Conservation (phyloP, 2,113 vertebrate species). For the Ondatra zibethicus region DNA sequence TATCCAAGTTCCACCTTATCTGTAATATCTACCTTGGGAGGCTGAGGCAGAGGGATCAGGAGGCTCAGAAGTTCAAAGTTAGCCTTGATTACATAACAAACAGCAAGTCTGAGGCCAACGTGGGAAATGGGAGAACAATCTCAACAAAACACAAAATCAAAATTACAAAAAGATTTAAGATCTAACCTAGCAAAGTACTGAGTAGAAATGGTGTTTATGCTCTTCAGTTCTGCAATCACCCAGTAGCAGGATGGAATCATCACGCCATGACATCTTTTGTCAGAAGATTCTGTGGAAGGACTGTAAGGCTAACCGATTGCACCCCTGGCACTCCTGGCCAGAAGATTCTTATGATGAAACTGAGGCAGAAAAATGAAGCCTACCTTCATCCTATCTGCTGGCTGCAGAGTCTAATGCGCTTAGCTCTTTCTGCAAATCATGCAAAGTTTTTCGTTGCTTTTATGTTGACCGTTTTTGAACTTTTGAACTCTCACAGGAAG, state of each 20-base stretch:
- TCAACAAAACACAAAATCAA: not conserved
- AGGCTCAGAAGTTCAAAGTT: not conserved
- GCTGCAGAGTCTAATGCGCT: constrained; percentile 78
- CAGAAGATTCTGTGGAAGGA: not conserved
- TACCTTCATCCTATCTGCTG: constrained; percentile 13
- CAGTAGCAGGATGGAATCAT: not conserved
- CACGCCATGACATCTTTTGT: not conserved
- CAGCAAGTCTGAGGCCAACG: not conserved
- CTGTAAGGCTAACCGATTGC: not conserved
- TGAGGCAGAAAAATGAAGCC: constrained; percentile 61
- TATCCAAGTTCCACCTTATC: not conserved
- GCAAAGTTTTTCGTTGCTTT: constrained; percentile 83
- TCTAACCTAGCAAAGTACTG: constrained; percentile 16
- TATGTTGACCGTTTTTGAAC: constrained; percentile 88
- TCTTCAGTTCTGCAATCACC: not conserved
- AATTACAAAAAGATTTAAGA: not conserved
- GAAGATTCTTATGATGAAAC: constrained; percentile 64
- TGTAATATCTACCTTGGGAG: not conserved
- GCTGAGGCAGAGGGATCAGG: not conserved
- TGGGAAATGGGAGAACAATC: not conserved
- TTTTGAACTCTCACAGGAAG: constrained; percentile 88
- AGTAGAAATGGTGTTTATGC: constrained; percentile 39
- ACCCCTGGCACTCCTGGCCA: not conserved
- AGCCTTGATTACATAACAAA: not conserved
- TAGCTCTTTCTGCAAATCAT: constrained; percentile 82